phyloP scores from a whole-genome alignment of 2,797 vertebrate species.

The Gadopsis bispinosus region DNA sequence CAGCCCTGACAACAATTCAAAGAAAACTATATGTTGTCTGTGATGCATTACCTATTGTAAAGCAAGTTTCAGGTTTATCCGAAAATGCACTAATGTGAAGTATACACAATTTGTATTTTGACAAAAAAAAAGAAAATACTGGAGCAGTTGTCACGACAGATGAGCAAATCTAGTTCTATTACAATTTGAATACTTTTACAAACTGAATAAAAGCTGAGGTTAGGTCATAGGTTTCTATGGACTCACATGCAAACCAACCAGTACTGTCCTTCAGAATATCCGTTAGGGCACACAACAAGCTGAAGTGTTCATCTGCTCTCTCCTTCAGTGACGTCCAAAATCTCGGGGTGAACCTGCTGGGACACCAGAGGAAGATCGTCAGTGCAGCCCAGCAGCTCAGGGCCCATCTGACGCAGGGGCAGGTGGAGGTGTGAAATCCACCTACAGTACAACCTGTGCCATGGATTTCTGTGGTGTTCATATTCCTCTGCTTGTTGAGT shows the following conservation, averaged over 20 bases:
- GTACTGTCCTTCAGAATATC: neutral
- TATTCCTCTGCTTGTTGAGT: slow-evolving; percentile 58
- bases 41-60: neutral
- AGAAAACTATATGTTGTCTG: neutral
- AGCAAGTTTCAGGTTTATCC: neutral
- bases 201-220: neutral
- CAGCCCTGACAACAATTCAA: neutral
- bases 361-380: slow-evolving; percentile 96
- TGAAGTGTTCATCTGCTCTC: slow-evolving; percentile 38
- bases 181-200: neutral
- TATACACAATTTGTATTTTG: neutral
- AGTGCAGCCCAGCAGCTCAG: slow-evolving; percentile 92
- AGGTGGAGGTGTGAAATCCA: slow-evolving; percentile 85
- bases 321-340: slow-evolving; percentile 91
- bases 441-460: slow-evolving; percentile 31
- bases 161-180: neutral
- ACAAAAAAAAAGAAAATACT: neutral
- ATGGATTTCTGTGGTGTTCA: slow-evolving; percentile 48
- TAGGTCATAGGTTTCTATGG: neutral
- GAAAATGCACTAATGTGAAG: neutral
- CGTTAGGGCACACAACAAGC: neutral
- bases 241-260: neutral
- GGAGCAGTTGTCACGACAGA: neutral
- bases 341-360: slow-evolving; percentile 93
- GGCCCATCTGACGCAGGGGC: slow-evolving; percentile 84